Base-by-base conservation (phyloP, 2,113 vertebrate genomes). In the Corythornis cristatus region DNA sequence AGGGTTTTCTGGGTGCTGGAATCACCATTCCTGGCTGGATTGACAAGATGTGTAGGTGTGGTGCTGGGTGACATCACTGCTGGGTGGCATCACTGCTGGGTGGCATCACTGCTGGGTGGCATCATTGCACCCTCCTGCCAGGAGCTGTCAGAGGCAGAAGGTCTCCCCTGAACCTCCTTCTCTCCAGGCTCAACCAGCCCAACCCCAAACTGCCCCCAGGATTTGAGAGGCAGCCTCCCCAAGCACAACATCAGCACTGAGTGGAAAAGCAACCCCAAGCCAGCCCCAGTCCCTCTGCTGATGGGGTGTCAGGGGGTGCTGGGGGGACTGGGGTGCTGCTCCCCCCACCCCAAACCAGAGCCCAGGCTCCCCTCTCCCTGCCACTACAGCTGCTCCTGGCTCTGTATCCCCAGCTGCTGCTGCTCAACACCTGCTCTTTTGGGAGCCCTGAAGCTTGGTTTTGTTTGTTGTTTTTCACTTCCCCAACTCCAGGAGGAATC, bases 401-500 rank as follows among this genome's bases (percentile, higher is more conserved):
- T 51, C 72, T 0, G 1, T 33, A 33, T 51, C 3, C 2, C 43
- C 2, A 22, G 43, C 43, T 71, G 31, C 12, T 0, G 15, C 28
- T 29, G 45, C 35, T 42, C 15, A 1, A 51, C 45, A 14, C 33
- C 21, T 74, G 83, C 50, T 81, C 48, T 74, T 67, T 33, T 0
- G 20, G 53, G 51, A 94, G 15, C 15, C 25, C 85, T 82, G 22
- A 18, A 62, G 60, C 3, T 5, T 46, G 17, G 7, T 5, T 5
- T 46, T 11, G 7, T 5, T 18, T 18, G 12, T 19, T 28, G 25
- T 3, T 10, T 2, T 5, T 0, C 37, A 37, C 37, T 37, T 0
- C 4, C 17, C 58, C 28, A 37, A 25, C 16, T 74, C 65, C 48
- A 48, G 57, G 43, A 88, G 72, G 83, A 77, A 83, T 81, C 35